Evolutionary conservation across 2,113 vertebrate species (phyloP), one percentile per base, ranked within the genome.

Genomic region (Solea senegalensis): DNA sequence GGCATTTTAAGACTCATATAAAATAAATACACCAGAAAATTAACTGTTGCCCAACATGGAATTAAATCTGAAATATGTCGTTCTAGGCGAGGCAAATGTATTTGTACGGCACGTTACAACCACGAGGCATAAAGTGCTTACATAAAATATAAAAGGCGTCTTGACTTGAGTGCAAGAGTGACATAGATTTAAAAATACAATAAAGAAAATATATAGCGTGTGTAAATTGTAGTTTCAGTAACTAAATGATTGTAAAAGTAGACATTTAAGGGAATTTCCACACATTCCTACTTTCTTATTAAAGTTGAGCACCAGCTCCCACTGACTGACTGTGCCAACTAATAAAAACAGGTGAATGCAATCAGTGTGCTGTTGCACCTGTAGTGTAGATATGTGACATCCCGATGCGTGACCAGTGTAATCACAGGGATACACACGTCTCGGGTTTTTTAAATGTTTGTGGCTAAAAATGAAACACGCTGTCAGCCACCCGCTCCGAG

Each of bases 381-480:
- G 26, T 4, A 49, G 44, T 15, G 50, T 59, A 55, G 28, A 63
- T 13, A 21, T 59, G 39, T 57, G 8, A 10, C 34, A 34, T 64
- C 16, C 14, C n/a, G 46, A 61, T 62, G 14, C 44, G 41, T 14
- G n/a, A 34, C 27, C 5, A 13, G 59, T 26, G 34, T 40, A 77
- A 13, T 44, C 28, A 45, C 49, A 34, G 10, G 12, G 60, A 44
- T 11, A 27, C 2, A 27, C 2, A 9, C 26, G 9, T 59, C 27
- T 7, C 39, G 16, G 16, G 43, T 71, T 67, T 14, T 51, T 39
- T 48, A 21, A 21, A 67, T 14, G 11, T 69, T 53, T 34, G 7
- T 39, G 16, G 52, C 51, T 54, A 49, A 7, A 46, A 78, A 57
- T 48, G 3, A 67, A 56, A 67, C 46, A 26, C 12, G 43, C 58